These are phyloP conservation scores for Galendromus occidentalis DNA, from an alignment of 1,140 invertebrate species.

Conservation along the genomic window DNA sequence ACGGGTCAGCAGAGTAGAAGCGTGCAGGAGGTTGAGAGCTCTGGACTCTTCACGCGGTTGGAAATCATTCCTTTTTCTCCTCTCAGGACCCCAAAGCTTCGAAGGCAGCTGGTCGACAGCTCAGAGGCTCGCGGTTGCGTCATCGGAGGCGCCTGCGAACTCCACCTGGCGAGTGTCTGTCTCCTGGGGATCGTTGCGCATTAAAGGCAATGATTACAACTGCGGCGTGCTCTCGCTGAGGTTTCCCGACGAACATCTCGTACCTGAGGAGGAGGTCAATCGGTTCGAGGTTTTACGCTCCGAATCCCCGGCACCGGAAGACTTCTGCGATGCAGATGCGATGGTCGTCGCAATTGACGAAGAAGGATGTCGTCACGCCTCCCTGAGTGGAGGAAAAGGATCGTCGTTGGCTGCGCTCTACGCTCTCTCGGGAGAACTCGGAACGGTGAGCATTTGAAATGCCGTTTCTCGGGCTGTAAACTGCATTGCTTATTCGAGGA, in stretches of 20 bases:
- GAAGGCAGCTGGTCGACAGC: too few relatives aligned
- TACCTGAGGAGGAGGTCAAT: neutral
- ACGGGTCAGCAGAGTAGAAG: neutral
- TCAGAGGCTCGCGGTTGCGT: too few relatives aligned
- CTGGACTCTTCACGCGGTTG: neutral
- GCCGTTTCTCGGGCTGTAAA: neutral
- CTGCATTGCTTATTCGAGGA: neutral
- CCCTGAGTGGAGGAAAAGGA: neutral
- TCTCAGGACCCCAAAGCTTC: neutral
- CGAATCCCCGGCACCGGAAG: neutral
- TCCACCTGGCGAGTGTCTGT: neutral
- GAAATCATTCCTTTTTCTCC: neutral
- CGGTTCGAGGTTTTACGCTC: neutral
- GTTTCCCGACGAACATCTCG: neutral
- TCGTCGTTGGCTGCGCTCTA: neutral
- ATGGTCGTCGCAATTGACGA: neutral
- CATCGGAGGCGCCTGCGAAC: too few relatives aligned
- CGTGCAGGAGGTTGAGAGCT: too few relatives aligned
- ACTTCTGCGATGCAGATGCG: too few relatives aligned
- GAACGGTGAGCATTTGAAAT: neutral
- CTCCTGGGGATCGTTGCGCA: neutral
- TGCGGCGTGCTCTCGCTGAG: neutral
- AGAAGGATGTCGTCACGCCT: neutral
- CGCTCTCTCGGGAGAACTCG: neutral
- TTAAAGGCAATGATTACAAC: neutral